These are phyloP conservation scores for Polyploca ridens DNA, from an alignment of 2,888 invertebrate genomes.

Conservation along the genomic window DNA sequence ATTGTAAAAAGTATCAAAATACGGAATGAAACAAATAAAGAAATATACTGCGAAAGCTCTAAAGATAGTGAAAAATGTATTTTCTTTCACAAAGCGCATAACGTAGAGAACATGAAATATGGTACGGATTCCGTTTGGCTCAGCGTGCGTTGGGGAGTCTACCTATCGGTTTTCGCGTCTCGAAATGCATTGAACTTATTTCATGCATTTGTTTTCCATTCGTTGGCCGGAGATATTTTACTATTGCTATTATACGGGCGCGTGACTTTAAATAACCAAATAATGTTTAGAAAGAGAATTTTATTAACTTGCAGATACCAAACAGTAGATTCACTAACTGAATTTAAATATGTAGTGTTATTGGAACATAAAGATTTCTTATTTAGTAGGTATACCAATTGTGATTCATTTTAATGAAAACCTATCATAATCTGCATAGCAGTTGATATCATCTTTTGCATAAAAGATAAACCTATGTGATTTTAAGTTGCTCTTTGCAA, in stretches of 20 bases:
- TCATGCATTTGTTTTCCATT: slow-evolving; percentile 71
- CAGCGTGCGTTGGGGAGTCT: slow-evolving; percentile 70
- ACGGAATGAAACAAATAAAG: slow-evolving; percentile 61
- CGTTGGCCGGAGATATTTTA: slow-evolving; percentile 49
- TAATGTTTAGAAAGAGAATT: neutral
- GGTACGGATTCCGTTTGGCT: slow-evolving; percentile 77
- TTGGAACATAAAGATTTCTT: too few species aligned
- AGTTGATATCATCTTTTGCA: too few species aligned
- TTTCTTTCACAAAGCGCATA: slow-evolving; percentile 83
- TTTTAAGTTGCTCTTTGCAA: too few species aligned
- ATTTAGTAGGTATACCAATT: too few species aligned
- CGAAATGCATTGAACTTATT: slow-evolving; percentile 73
- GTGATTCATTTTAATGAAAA: too few species aligned
- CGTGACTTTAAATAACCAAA: slow-evolving; percentile 31
- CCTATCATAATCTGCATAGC: too few species aligned
- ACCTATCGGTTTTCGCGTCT: slow-evolving; percentile 76
- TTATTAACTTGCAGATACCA: neutral
- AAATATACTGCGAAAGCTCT: slow-evolving; percentile 65
- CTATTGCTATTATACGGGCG: slow-evolving; percentile 40
- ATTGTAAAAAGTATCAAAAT: slow-evolving; percentile 39
- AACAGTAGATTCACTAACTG: too few species aligned
- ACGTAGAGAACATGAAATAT: slow-evolving; percentile 81
- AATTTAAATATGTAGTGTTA: too few species aligned
- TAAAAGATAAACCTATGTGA: too few species aligned
- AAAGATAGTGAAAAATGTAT: slow-evolving; percentile 82